These are phyloP conservation scores for Eupithecia tripunctaria DNA, from an alignment of 2,888 invertebrate species.

Conservation along the genomic window DNA sequence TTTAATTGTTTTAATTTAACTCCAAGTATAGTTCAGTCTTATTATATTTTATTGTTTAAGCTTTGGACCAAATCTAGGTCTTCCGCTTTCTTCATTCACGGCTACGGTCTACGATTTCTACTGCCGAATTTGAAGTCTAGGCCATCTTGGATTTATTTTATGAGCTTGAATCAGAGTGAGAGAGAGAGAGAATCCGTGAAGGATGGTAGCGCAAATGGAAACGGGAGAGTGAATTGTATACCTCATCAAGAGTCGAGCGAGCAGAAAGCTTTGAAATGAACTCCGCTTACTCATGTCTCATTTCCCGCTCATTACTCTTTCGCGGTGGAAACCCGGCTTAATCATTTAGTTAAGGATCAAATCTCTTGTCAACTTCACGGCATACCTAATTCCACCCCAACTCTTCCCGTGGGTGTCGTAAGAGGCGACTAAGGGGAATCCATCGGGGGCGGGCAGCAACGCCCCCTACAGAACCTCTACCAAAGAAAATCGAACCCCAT, in stretches of 20 bases:
- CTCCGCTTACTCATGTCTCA: too few species aligned
- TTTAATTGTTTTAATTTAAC: neutral
- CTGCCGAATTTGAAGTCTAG: conserved; percentile 4
- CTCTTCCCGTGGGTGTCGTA: too few species aligned
- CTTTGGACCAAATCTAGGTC: conserved; percentile 25
- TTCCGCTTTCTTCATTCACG: conserved; percentile 34
- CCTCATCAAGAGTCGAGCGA: neutral
- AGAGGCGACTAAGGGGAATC: too few species aligned
- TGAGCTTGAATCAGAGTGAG: neutral
- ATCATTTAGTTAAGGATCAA: neutral
- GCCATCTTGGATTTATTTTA: neutral
- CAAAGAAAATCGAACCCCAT: too few species aligned
- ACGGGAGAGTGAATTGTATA: neutral
- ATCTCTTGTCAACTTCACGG: neutral
- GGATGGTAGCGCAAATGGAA: neutral
- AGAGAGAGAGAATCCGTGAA: neutral
- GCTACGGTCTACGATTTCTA: conserved; percentile 19
- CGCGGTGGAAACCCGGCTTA: too few species aligned
- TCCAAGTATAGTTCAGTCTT: neutral
- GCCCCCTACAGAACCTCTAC: too few species aligned
- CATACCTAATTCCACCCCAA: too few species aligned
- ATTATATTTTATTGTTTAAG: conserved; percentile 15
- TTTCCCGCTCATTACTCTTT: too few species aligned
- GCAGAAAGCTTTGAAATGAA: too few species aligned
- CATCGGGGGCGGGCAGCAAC: too few species aligned